phyloP scores from a whole-genome alignment of 53 echinoderm and acorn worm species.

The Echinometra lucunter region DNA sequence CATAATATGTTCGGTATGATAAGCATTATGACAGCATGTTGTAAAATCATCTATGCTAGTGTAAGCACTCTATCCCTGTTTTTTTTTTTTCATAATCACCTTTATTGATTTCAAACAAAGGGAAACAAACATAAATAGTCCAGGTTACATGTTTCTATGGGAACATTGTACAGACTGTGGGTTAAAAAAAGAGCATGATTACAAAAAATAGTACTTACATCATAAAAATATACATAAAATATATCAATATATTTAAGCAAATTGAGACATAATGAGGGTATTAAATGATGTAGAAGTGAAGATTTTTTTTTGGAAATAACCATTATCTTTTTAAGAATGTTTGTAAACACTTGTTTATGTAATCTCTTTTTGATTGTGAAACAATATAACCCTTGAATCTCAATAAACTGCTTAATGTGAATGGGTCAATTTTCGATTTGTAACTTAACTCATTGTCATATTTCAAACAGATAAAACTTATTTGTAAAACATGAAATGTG shows the following conservation, averaged over 20 bases:
- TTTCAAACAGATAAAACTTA: conserved; percentile 45
- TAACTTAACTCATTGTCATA: conserved; percentile 21
- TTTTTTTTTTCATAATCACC: no score
- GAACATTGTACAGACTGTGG: no score
- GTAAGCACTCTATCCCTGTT: neutral
- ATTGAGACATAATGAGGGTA: no score
- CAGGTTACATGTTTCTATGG: no score
- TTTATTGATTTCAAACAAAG: no score
- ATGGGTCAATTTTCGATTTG: neutral
- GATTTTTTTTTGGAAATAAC: neutral
- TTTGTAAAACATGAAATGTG: conserved; percentile 19
- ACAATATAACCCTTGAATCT: neutral
- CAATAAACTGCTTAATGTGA: neutral
- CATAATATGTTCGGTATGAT: neutral
- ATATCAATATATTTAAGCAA: no score
- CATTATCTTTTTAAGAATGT: neutral
- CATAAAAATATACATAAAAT: no score
- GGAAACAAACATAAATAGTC: no score
- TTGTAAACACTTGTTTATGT: neutral
- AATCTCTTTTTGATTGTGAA: neutral
- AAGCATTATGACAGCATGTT: neutral
- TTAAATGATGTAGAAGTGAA: neutral
- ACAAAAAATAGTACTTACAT: no score
- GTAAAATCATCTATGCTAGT: neutral
- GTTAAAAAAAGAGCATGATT: no score